A percentile compares a stretch with the other conserved stretches of the same genome.
Conservation (phyloP, 2,888 invertebrate genomes). For the Aethes cnicana region DNA sequence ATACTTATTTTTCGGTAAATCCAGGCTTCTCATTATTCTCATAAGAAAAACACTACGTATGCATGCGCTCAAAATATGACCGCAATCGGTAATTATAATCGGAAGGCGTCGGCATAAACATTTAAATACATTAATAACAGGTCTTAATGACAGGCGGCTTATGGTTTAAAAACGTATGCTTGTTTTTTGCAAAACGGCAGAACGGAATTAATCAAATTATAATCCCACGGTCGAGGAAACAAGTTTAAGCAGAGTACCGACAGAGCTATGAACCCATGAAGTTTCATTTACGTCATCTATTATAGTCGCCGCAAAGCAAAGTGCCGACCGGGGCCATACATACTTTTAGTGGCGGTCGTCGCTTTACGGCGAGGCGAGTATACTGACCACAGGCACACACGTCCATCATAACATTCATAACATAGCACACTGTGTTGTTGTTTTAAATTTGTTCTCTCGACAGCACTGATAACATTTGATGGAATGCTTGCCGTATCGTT, state of each 20-base stretch:
- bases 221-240: slow-evolving; percentile 62
- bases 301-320: no score
- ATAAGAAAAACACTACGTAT: no score
- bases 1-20: no score
- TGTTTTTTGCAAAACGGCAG: slow-evolving; percentile 62
- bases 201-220: slow-evolving; percentile 62
- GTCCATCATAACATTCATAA: background rate
- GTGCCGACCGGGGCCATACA: no score
- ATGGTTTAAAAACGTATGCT: slow-evolving; percentile 4
- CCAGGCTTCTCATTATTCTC: no score
- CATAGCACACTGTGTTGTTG: slow-evolving; percentile 8
- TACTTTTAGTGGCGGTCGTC: no score
- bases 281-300: no score
- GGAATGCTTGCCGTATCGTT: slow-evolving; percentile 22
- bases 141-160: slow-evolving; percentile 7
- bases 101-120: slow-evolving; percentile 14
- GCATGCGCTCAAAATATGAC: no score
- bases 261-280: background rate
- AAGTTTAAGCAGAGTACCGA: slow-evolving; percentile 49
- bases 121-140: slow-evolving; percentile 24
- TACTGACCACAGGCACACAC: slow-evolving; percentile 33
- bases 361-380: no score
- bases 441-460: slow-evolving; percentile 17
- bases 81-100: slow-evolving; percentile 14
- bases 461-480: slow-evolving; percentile 21